These are phyloP conservation scores for Patiria pectinifera DNA, from an alignment of 53 echinoderm and acorn worm genomes.

Conservation along the genomic window DNA sequence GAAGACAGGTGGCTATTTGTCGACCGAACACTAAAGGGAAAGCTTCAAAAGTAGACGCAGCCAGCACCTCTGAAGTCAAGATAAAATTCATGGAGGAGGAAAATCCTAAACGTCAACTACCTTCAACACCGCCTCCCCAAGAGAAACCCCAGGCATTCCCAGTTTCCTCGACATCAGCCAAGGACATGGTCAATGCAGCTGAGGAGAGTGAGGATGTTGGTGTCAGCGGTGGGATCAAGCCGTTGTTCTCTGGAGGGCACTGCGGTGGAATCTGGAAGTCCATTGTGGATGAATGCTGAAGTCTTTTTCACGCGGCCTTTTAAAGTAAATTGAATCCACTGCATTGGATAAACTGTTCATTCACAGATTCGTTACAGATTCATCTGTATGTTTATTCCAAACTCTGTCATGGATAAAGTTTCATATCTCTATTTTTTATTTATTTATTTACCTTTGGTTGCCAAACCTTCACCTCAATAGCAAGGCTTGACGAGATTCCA, in stretches of 20 bases:
- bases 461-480: too few relatives aligned
- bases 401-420: too few relatives aligned
- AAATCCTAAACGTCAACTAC: neutral
- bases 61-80: neutral
- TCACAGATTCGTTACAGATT: too few relatives aligned
- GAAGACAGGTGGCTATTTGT: conserved; percentile 12
- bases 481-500: too few relatives aligned
- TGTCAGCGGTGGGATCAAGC: conserved; percentile 17
- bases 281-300: conserved; percentile 53
- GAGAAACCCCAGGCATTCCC: neutral
- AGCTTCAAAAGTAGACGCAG: neutral
- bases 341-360: too few relatives aligned
- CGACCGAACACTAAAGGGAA: conserved; percentile 22
- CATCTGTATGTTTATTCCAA: too few relatives aligned
- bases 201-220: conserved; percentile 6
- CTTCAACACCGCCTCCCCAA: too few relatives aligned
- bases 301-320: neutral
- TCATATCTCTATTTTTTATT: too few relatives aligned
- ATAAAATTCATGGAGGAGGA: neutral
- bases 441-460: too few relatives aligned
- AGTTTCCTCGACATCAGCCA: neutral
- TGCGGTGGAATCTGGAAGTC: conserved; percentile 63
- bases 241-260: conserved; percentile 39
- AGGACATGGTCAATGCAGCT: too few relatives aligned
- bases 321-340: too few relatives aligned